A percentile compares a stretch with the other conserved stretches of the same genome.
Evolutionary conservation across 2,797 vertebrate genomes (phyloP).

Genomic region (Leuciscus waleckii): DNA sequence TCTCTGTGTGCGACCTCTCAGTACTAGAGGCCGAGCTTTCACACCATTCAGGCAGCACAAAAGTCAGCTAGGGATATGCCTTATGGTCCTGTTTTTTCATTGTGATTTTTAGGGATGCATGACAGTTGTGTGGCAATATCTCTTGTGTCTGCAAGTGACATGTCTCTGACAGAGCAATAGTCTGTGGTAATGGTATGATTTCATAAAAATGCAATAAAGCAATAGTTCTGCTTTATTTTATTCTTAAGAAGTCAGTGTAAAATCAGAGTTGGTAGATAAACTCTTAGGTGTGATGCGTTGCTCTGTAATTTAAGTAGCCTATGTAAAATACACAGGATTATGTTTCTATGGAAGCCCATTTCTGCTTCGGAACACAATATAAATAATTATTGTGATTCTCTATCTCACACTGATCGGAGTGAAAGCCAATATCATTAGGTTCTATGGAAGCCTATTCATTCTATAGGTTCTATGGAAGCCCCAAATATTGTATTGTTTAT

Average conservation of each 20-base stretch:
- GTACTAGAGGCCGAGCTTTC: constrained; percentile 23
- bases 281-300: background rate
- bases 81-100: background rate
- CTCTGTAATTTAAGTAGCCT: background rate
- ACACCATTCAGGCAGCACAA: background rate
- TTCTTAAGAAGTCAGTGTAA: constrained; percentile 4
- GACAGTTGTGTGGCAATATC: background rate
- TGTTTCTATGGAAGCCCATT: background rate
- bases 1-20: background rate
- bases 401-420: background rate
- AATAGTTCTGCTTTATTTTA: background rate
- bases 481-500: background rate
- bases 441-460: background rate
- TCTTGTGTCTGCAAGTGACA: background rate
- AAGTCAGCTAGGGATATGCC: background rate
- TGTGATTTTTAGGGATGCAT: background rate
- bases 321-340: background rate
- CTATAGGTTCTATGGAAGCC: background rate
- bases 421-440: background rate
- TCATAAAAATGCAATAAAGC: constrained; percentile 22
- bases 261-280: background rate
- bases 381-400: background rate
- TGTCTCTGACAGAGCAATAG: constrained; percentile 12
- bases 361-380: background rate
- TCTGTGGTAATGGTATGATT: background rate